Percentiles rank a stretch among this genome's conserved stretches.
These are phyloP conservation scores for Hedychridium roseum DNA, from an alignment of 2,888 invertebrate species.

Conservation along the genomic window DNA sequence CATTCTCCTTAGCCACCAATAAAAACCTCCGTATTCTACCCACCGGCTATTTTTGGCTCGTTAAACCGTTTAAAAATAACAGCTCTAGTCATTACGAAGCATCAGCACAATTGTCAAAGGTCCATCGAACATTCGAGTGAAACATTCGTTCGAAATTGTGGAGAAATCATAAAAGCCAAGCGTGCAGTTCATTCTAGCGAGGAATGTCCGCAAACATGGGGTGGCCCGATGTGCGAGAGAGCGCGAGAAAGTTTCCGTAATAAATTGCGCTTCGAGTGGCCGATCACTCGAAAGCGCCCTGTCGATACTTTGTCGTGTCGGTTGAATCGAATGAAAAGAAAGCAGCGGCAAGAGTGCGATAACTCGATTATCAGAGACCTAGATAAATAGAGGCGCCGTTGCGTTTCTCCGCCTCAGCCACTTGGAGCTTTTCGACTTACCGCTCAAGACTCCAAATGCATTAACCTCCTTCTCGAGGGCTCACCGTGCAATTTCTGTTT, in stretches of 20 bases:
- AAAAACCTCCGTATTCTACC: background rate
- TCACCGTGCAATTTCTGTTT: too few relatives aligned
- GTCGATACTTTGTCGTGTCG: slow-evolving; percentile 26
- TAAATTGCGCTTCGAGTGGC: slow-evolving; percentile 36
- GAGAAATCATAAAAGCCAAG: too few relatives aligned
- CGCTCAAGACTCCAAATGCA: too few relatives aligned
- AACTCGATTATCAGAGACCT: slow-evolving; percentile 53
- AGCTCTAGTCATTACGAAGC: background rate
- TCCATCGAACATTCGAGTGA: too few relatives aligned
- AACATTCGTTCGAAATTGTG: too few relatives aligned
- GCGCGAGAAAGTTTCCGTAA: slow-evolving; percentile 28
- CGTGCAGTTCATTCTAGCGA: too few relatives aligned
- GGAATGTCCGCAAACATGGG: too few relatives aligned
- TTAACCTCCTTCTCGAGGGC: too few relatives aligned
- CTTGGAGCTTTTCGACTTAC: too few relatives aligned
- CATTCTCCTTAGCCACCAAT: slow-evolving; percentile 10
- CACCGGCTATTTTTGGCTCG: slow-evolving; percentile 5
- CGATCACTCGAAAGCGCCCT: slow-evolving; percentile 33
- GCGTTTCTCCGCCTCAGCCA: slow-evolving; percentile 30
- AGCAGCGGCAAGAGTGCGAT: slow-evolving; percentile 49
- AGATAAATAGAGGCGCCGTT: slow-evolving; percentile 48
- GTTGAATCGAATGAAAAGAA: slow-evolving; percentile 58
- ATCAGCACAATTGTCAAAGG: too few relatives aligned
- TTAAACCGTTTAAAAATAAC: slow-evolving; percentile 10
- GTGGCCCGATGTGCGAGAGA: too few relatives aligned